Conservation (phyloP, 2,113 vertebrate genomes). For the Crotalus horridus region DNA sequence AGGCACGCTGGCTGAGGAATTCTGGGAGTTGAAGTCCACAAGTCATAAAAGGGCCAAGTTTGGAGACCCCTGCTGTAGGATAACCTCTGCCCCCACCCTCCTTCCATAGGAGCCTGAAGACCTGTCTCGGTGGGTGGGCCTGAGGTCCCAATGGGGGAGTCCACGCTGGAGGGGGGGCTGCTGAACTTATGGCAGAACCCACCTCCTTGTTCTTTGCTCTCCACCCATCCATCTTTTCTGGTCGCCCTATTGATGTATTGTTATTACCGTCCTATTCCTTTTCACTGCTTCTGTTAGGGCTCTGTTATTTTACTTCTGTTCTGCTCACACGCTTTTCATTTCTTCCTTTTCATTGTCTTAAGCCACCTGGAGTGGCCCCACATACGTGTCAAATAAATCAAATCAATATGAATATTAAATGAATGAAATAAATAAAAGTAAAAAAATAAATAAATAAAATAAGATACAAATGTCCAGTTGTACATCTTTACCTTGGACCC, state of each 20-base stretch:
- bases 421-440: too few relatives aligned
- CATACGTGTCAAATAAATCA: neutral
- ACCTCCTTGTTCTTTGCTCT: neutral
- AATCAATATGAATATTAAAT: neutral
- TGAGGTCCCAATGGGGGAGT: rapidly evolving
- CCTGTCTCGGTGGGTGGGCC: too few relatives aligned
- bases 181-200: neutral
- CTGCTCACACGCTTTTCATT: neutral
- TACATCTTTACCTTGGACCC: neutral
- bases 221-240: neutral
- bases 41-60: neutral
- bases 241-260: neutral
- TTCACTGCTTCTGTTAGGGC: neutral
- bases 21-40: neutral
- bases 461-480: neutral
- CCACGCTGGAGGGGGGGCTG: neutral
- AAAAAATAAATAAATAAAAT: neutral
- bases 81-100: neutral
- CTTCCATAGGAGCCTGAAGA: neutral
- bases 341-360: neutral
- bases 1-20: neutral
- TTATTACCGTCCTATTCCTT: neutral
- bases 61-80: neutral
- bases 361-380: neutral
- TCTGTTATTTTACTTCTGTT: neutral